Evolutionary conservation across 2,888 invertebrate species (phyloP).

Genomic region (Ellobium chinense): DNA sequence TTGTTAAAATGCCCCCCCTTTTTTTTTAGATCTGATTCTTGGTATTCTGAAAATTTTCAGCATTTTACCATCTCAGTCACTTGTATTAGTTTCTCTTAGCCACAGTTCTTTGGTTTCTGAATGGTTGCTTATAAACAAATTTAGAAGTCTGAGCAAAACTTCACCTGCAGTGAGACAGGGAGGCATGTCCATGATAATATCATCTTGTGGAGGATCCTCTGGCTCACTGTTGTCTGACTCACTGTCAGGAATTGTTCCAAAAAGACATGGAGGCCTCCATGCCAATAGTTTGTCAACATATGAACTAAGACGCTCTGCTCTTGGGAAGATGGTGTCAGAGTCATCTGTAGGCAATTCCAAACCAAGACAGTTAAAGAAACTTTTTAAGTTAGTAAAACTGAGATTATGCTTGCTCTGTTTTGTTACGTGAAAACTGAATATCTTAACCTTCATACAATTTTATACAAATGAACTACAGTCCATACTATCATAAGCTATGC

Average conservation of each 20-base stretch:
- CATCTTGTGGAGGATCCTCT: conserved; percentile 4
- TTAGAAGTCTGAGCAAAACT: too few relatives aligned
- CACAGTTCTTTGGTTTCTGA: too few relatives aligned
- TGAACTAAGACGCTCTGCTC: conserved; percentile 58
- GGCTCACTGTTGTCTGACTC: conserved; percentile 45
- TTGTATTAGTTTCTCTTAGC: too few relatives aligned
- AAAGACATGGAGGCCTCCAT: conserved; percentile 67
- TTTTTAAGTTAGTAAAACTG: background rate
- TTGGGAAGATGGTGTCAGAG: conserved; percentile 60
- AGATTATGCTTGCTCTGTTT: background rate
- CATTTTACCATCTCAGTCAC: too few relatives aligned
- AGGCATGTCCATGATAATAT: conserved; percentile 3
- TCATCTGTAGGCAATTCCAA: conserved; percentile 47
- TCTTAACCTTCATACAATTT: too few relatives aligned
- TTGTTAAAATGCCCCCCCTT: too few relatives aligned
- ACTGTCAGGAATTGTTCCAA: conserved; percentile 56
- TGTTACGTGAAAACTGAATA: background rate
- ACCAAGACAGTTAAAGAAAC: background rate
- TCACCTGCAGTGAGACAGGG: background rate
- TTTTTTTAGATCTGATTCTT: too few relatives aligned
- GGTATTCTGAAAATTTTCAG: too few relatives aligned
- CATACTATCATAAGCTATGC: too few relatives aligned
- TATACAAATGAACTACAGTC: too few relatives aligned
- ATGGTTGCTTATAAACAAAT: too few relatives aligned
- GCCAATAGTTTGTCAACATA: conserved; percentile 61